Base-by-base conservation (phyloP, 2,888 invertebrate genomes). In the Eilema sororculum region DNA sequence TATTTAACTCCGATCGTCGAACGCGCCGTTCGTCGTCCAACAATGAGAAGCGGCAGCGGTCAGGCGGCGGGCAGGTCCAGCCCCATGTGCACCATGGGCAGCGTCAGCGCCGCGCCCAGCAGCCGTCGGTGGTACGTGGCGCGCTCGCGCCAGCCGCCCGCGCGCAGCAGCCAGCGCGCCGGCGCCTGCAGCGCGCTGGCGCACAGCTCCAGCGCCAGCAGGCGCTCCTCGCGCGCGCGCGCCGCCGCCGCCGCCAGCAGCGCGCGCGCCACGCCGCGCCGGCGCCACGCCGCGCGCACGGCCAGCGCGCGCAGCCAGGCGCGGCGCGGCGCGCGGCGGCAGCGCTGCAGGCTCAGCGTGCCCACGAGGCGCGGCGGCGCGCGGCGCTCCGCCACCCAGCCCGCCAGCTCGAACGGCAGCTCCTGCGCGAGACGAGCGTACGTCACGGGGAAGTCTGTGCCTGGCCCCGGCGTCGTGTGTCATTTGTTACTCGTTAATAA, bases 221-320 rank as follows among this genome's bases (percentile, higher is more conserved):
- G 75, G 25, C 73, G 76, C 75, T 62, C 25, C 59, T 37, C 22
- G 10, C 78, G 37, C 82, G 78, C 63, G 74, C 87, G 25, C 22
- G 10, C 64, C 64, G 0, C 6, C 12, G 58, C 71, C 73, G 37
- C 62, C 62, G 6, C 66, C 77, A 72, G 74, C 81, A 89, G 84
- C 77, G 85, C 70, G 61, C 66, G 82, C 20, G 78, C 88, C 74
- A 76, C 78, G 58, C 88, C 85, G 76, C 84, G 86, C 74, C 86
- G 72, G 25, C 69, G 69, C 78, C 73, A 66, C 86, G 81, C 5
- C 65, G 72, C 69, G 30, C 67, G 72, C 69, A 84, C 81, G 5
- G 80, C 81, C 59, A 91, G 83, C 63, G 80, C 86, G 72, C 87
- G 86, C 75, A 91, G 79, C 89, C 90, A 89, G 73, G 85, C 88